Base-by-base conservation (phyloP, 1,140 invertebrate genomes). In the Aleiodes sp. region DNA sequence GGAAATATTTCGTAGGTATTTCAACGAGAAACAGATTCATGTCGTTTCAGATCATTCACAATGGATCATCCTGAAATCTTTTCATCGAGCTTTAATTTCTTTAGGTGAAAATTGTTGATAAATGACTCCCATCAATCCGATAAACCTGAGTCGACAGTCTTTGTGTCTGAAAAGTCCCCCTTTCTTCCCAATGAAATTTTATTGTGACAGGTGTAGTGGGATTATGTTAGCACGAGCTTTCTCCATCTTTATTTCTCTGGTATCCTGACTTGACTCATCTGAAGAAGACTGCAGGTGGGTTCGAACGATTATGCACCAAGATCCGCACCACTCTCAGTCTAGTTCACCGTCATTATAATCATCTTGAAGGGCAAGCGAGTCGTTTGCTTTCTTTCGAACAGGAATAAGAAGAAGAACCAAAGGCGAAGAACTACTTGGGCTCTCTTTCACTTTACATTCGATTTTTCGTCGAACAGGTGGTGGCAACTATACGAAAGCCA, bases 401-500 rank as follows among this genome's bases (percentile, higher is more conserved):
- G n/a, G n/a, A n/a, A n/a, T n/a, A n/a, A n/a, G n/a, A n/a, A n/a
- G n/a, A n/a, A n/a, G n/a, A 24, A 52, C 46, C 21, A 52, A 8
- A 24, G 21, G 46, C 1, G 9, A 52, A 52, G 26, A 52, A 52
- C n/a, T 52, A 21, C 6, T 31, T 26, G 8, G 1, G 9, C 16
- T 9, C 26, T 14, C 33, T 14, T 19, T 37, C 70, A 62, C 43
- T 72, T 56, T n/a, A n/a, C 70, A 75, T 71, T 78, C 70, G 59
- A 67, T 78, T 78, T 75, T 59, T 14, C 14, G 52, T 35, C 61
- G 70, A 79, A 79, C 78, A 79, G 78, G 78, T 79, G 78, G 77
- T 31, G 9, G 26, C n/a, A 29, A 12, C 24, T 28, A 59, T 59
- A 29, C 28, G 26, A 29, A 59, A 59, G 12, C 7, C 7, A 33